Conservation (phyloP, 2,113 vertebrate species). For the Corvus hawaiiensis region DNA sequence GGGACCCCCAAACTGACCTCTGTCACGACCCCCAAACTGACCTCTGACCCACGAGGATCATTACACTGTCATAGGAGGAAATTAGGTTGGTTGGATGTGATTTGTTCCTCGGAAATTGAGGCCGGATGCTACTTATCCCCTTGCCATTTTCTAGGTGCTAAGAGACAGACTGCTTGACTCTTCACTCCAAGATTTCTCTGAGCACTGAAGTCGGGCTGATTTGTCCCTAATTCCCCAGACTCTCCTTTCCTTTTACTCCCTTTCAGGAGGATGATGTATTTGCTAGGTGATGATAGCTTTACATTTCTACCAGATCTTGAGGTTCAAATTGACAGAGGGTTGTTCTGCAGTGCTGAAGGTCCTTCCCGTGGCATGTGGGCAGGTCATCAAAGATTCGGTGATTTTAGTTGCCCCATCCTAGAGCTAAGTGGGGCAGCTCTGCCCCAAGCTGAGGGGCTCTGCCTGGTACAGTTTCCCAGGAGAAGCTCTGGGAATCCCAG, state of each 20-base stretch:
- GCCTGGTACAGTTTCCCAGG: neutral
- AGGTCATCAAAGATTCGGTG: neutral
- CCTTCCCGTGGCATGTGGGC: neutral
- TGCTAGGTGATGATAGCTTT: conserved; percentile 54
- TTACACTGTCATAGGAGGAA: conserved; percentile 32
- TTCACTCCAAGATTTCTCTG: neutral
- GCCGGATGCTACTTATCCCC: neutral
- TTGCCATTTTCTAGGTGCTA: conserved; percentile 21
- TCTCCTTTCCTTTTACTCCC: conserved; percentile 1
- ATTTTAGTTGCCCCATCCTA: neutral
- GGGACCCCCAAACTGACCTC: neutral
- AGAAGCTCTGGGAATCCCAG: neutral
- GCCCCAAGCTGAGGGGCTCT: neutral
- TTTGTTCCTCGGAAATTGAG: conserved; percentile 44
- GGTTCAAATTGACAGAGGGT: neutral
- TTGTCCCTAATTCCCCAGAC: conserved; percentile 11
- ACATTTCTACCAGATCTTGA: neutral
- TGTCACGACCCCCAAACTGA: fast-evolving
- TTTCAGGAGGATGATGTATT: conserved; percentile 20
- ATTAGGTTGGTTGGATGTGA: conserved; percentile 21
- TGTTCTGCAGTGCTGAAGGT: neutral
- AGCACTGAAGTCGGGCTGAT: conserved; percentile 15
- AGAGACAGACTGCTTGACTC: conserved; percentile 20
- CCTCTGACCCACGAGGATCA: neutral
- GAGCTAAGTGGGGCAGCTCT: neutral